Base-by-base conservation (phyloP, 2,797 vertebrate genomes). In the Xiphophorus birchmanni region DNA sequence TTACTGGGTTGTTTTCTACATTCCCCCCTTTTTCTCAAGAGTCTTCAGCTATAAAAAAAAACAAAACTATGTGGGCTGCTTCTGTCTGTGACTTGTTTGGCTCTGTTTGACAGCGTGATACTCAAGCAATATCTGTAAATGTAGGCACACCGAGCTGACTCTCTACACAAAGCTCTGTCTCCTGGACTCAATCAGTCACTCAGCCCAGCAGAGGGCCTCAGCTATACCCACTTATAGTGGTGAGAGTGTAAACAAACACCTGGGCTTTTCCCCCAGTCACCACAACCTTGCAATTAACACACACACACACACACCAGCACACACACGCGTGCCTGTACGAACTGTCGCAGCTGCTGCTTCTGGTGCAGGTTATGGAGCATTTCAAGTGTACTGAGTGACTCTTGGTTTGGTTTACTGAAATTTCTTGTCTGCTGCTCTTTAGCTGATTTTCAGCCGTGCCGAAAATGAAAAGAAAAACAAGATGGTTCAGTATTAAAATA, bases 201-300 rank as follows among this genome's bases (percentile, higher is more conserved):
- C 76, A 9, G 80, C 84, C 76, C 80, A 65, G 82, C 83, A 84
- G 84, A 78, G 74, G 82, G 86, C 79, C 84, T 82, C 83, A 78
- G 82, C 85, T 77, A 87, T 81, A 78, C 80, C 90, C 90, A 90
- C 91, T 93, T 92, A 91, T 83, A 87, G 87, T 85, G 87, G 89
- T 90, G 89, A 84, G 86, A 91, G 85, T 83, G 82, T 90, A 92
- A 94, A 92, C 91, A 93, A 93, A 93, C 92, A 93, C 84, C 88
- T 90, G 84, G 90, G 81, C 84, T 83, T 90, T 89, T 87, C 84
- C 84, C 86, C 87, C 74, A 80, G 80, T 89, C 86, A 87, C 86
- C 76, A 88, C 75, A 89, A 82, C 80, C 78, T 76, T 52, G 80
- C 84, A 87, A 89, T 90, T 87, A 90, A 90, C 77, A 84, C 79